Percentiles rank a stretch among this genome's conserved stretches.
phyloP scores from a whole-genome alignment of 2,113 vertebrate species.

The Vireo altiloquus region DNA sequence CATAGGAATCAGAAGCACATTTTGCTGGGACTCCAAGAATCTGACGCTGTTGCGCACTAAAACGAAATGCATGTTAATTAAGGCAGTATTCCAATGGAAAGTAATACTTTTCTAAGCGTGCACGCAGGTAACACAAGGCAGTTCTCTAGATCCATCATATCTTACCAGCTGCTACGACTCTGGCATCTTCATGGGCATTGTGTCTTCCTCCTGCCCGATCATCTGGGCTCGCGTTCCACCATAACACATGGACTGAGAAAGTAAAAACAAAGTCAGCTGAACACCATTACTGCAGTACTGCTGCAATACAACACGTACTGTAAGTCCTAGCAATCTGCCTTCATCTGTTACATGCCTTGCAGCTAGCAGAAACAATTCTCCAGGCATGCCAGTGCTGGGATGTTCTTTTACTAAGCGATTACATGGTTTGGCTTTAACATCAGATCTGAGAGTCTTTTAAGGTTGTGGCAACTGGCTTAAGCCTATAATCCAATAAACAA shows the following conservation, averaged over 20 bases:
- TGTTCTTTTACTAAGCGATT: not conserved
- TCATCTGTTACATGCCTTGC: not conserved
- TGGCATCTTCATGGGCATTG: constrained; percentile 80
- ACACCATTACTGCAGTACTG: not conserved
- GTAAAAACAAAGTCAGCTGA: not conserved
- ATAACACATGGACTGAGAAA: constrained; percentile 83
- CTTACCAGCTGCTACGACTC: constrained; percentile 90
- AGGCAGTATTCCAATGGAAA: not conserved
- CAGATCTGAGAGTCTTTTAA: not conserved
- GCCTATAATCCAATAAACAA: not conserved
- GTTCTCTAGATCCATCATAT: not conserved
- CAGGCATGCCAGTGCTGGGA: not conserved
- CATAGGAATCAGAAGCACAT: constrained; percentile 80
- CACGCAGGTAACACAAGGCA: not conserved
- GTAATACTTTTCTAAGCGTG: not conserved
- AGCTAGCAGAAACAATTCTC: not conserved
- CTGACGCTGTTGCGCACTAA: constrained; percentile 81
- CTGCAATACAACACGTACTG: not conserved
- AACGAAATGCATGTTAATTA: constrained; percentile 40
- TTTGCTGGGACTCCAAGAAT: constrained; percentile 83
- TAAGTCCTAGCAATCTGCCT: not conserved
- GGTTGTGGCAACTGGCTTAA: not conserved
- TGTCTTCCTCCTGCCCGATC: constrained; percentile 79
- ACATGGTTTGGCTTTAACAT: not conserved
- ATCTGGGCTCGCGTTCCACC: constrained; percentile 86